Conservation (phyloP, 2,113 vertebrate genomes). For the Arizona elegans region DNA sequence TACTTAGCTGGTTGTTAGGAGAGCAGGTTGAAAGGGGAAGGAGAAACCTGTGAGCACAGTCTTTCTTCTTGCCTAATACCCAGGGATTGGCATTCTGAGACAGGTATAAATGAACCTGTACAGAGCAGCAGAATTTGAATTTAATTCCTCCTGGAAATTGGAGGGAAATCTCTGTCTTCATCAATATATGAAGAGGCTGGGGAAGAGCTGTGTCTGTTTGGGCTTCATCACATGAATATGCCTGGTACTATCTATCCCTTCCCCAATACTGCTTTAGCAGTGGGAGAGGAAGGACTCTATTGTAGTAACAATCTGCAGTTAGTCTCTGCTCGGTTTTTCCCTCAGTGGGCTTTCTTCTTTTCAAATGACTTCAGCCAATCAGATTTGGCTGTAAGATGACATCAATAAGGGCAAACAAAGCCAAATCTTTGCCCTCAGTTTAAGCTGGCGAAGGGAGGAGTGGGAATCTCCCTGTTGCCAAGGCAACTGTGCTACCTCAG, state of each 20-base stretch:
- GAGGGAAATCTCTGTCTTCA: background rate
- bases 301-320: background rate
- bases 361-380: background rate
- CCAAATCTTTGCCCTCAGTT: background rate
- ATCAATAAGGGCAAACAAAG: background rate
- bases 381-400: background rate
- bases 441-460: background rate
- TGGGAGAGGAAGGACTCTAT: background rate
- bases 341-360: background rate
- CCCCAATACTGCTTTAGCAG: background rate
- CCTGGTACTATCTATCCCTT: background rate
- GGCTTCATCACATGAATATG: background rate
- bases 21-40: background rate
- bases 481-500: background rate
- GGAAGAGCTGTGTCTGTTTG: background rate
- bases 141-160: background rate
- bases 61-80: background rate
- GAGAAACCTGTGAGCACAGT: background rate
- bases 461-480: background rate
- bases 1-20: background rate
- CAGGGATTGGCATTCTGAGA: background rate
- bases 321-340: background rate
- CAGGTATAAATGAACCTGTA: background rate
- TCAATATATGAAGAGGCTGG: background rate
- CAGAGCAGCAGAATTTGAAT: background rate